A percentile compares a stretch with the other conserved stretches of the same genome.
Conservation (phyloP, 2,888 invertebrate species). For the Empis stercorea region DNA sequence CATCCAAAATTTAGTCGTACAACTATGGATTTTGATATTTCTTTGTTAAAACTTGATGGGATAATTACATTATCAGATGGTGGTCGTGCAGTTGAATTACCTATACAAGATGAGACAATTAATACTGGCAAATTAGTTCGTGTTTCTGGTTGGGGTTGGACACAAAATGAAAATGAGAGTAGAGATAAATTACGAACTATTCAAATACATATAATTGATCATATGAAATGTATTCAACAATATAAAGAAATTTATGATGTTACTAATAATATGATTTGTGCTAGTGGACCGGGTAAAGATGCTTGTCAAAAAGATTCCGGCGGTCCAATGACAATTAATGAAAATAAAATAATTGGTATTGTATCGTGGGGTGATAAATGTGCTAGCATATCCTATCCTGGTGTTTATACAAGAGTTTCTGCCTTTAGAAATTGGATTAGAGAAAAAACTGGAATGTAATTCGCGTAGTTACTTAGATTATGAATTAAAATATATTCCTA, state of each 20-base stretch:
- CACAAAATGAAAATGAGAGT: slow-evolving; percentile 1
- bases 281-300: slow-evolving; percentile 60
- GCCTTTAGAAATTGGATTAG: slow-evolving; percentile 51
- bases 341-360: slow-evolving; percentile 51
- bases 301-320: slow-evolving; percentile 73
- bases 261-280: slow-evolving; percentile 52
- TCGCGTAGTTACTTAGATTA: not conserved
- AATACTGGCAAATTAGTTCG: slow-evolving; percentile 3
- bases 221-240: slow-evolving; percentile 3
- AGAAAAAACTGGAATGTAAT: slow-evolving; percentile 32
- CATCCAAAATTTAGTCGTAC: slow-evolving; percentile 2
- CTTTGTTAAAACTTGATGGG: slow-evolving; percentile 1
- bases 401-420: slow-evolving; percentile 55
- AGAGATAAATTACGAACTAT: slow-evolving; percentile 4
- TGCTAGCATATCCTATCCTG: too few relatives aligned
- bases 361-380: slow-evolving; percentile 71
- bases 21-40: slow-evolving; percentile 5
- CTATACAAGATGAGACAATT: slow-evolving; percentile 1
- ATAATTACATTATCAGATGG: not conserved
- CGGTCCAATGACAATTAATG: slow-evolving; percentile 55
- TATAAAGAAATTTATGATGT: slow-evolving; percentile 33
- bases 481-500: too few relatives aligned
- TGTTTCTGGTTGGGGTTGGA: slow-evolving; percentile 15
- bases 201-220: slow-evolving; percentile 7
- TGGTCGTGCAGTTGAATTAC: slow-evolving; percentile 3